Conservation (phyloP, 2,113 vertebrate species). For the Candoia aspera region DNA sequence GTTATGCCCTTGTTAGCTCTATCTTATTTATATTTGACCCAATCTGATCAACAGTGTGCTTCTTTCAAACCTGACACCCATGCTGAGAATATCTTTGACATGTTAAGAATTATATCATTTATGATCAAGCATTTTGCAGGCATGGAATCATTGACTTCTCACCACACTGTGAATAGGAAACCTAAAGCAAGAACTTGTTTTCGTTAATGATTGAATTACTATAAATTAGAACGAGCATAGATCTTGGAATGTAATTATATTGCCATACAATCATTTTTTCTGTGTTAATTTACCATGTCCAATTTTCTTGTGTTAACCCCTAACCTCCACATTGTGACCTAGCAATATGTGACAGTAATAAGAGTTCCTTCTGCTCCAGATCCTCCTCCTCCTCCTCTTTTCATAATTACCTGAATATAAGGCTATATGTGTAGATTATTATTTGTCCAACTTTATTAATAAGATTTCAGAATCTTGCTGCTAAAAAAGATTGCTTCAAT, state of each 20-base stretch:
- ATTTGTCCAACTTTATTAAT: constrained; percentile 67
- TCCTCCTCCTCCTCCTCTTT: constrained; percentile 19
- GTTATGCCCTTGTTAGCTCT: constrained; percentile 33
- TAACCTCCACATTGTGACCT: constrained; percentile 67
- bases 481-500: constrained; percentile 45
- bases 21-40: constrained; percentile 51
- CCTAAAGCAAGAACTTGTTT: constrained; percentile 61
- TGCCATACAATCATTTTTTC: constrained; percentile 69
- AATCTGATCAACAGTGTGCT: constrained; percentile 40
- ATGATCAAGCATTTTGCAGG: constrained; percentile 42
- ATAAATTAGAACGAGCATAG: constrained; percentile 75
- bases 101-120: constrained; percentile 61
- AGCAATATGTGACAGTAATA: constrained; percentile 67
- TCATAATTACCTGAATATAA: constrained; percentile 69
- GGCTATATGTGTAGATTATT: constrained; percentile 48
- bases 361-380: constrained; percentile 66
- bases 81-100: constrained; percentile 43
- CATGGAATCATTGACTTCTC: constrained; percentile 49
- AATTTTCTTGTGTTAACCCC: constrained; percentile 73
- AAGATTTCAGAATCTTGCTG: constrained; percentile 53
- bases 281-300: constrained; percentile 71
- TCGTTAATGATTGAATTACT: constrained; percentile 75
- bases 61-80: constrained; percentile 51
- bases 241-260: constrained; percentile 68
- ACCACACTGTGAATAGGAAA: constrained; percentile 55